A percentile compares a stretch with the other conserved stretches of the same genome.
phyloP scores from a whole-genome alignment of 92 coral and sea anemone species.

The Micromussa lordhowensis region DNA sequence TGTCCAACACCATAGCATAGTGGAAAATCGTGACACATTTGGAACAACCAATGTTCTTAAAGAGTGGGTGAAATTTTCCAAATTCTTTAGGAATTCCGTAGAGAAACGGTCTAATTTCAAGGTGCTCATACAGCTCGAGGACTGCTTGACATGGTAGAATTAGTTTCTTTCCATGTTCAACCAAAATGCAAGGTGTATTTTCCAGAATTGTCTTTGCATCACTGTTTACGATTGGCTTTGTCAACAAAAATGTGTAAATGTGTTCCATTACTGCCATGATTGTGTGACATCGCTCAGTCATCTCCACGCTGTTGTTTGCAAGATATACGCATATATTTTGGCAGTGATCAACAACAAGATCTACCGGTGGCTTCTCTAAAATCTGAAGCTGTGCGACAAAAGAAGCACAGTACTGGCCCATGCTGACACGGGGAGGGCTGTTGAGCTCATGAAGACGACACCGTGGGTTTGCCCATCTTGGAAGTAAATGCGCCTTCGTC shows the following conservation, averaged over 20 bases:
- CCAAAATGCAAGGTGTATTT: constrained; percentile 44
- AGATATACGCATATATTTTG: constrained; percentile 52
- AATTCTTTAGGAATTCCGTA: constrained; percentile 63
- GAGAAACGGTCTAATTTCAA: constrained; percentile 72
- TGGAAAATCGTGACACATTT: constrained; percentile 51
- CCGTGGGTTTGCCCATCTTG: constrained; percentile 26
- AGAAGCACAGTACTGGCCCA: neutral
- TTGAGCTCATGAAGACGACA: neutral
- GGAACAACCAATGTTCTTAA: constrained; percentile 63
- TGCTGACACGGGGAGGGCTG: neutral
- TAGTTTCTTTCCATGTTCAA: constrained; percentile 59
- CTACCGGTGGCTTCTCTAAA: constrained; percentile 50
- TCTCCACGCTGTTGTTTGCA: neutral
- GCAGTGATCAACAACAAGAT: constrained; percentile 63
- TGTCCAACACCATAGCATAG: constrained; percentile 64
- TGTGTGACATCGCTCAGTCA: neutral
- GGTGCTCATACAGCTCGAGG: constrained; percentile 41
- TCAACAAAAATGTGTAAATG: constrained; percentile 60
- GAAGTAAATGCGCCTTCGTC: constrained; percentile 70
- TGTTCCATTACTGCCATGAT: constrained; percentile 50
- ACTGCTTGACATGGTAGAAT: constrained; percentile 65
- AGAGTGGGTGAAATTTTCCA: constrained; percentile 37
- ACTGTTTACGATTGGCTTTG: neutral
- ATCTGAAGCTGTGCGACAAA: constrained; percentile 3
- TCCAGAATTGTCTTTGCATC: constrained; percentile 15